Evolutionary conservation across 2,113 vertebrate species (phyloP).

Genomic region (Eptesicus fuscus): DNA sequence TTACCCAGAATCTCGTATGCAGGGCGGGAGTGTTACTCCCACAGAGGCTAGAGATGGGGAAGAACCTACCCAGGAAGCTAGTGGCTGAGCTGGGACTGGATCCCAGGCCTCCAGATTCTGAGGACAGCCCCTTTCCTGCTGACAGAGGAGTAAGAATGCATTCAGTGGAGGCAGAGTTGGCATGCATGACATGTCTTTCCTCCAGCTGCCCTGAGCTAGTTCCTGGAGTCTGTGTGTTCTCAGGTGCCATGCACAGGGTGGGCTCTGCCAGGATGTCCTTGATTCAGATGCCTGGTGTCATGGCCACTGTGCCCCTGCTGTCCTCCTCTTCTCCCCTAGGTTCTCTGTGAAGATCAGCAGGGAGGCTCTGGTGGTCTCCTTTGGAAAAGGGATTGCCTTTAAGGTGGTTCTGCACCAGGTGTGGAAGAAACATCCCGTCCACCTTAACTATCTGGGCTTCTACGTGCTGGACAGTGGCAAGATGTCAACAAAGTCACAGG

Average conservation of each 20-base stretch:
- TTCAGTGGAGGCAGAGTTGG: not conserved
- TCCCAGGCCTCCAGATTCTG: not conserved
- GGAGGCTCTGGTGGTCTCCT: constrained; percentile 85
- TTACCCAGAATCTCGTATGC: not conserved
- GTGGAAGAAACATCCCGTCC: constrained; percentile 89
- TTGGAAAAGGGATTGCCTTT: constrained; percentile 89
- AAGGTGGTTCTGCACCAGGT: constrained; percentile 92
- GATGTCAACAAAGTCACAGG: constrained; percentile 89
- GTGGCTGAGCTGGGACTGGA: not conserved
- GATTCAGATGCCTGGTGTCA: not conserved
- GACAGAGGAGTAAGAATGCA: not conserved
- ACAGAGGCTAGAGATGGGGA: not conserved
- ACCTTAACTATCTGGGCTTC: constrained; percentile 92
- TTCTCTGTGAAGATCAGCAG: constrained; percentile 86
- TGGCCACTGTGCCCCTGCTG: not conserved
- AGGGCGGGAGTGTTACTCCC: not conserved
- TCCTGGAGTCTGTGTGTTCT: not conserved
- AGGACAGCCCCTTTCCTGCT: not conserved
- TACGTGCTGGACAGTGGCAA: constrained; percentile 90
- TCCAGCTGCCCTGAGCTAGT: not conserved
- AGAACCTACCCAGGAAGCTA: not conserved
- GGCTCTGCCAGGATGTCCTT: not conserved
- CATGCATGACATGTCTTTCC: not conserved
- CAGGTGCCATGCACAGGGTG: not conserved
- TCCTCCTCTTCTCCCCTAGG: constrained; percentile 77